Evolutionary conservation across 2,888 invertebrate genomes (phyloP), one percentile per base, ranked within the genome.

Genomic region (Meteorus colon): DNA sequence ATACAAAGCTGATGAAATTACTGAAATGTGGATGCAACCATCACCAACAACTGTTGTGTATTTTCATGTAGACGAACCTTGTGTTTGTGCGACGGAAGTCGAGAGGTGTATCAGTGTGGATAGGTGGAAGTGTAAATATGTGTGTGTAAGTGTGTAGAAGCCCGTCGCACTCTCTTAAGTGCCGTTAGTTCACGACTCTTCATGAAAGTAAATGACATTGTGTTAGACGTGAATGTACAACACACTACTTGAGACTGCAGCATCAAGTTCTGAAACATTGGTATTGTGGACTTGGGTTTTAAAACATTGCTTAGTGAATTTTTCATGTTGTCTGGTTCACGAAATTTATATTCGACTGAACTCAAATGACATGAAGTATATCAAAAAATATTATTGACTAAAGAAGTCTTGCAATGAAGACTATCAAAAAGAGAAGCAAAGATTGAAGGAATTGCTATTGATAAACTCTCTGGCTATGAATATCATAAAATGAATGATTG

Each of bases 31-130:
- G 29, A 65, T 1, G 41, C 41, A 41, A 41, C 8, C 12, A 41
- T 41, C 51, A 73, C 63, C 65, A 63, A 67, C 78, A 45, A 67
- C 78, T 78, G 79, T 80, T 79, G 79, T 79, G 48, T 69, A 68
- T 77, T 78, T 77, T 73, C 73, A 71, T 51, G 73, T 72, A 76
- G 66, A 48, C 55, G 29, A 74, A 79, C 79, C 77, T 79, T 78
- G 77, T 76, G 73, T 78, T 72, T 65, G 66, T 55, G 19, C 60
- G 66, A 45, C 79, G 80, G 80, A 79, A 78, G 80, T 78, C 77
- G 48, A 70, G 70, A 37, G 34, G 37, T 55, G 71, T 68, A 75
- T 55, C 51, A 34, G 67, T 73, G 70, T 41, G 63, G 69, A 69
- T 27, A 59, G 29, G 41, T 37, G 24, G 31, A 29, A 65, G 55